phyloP scores from a whole-genome alignment of 1,140 invertebrate species.

The Choristoneura fumiferana region DNA sequence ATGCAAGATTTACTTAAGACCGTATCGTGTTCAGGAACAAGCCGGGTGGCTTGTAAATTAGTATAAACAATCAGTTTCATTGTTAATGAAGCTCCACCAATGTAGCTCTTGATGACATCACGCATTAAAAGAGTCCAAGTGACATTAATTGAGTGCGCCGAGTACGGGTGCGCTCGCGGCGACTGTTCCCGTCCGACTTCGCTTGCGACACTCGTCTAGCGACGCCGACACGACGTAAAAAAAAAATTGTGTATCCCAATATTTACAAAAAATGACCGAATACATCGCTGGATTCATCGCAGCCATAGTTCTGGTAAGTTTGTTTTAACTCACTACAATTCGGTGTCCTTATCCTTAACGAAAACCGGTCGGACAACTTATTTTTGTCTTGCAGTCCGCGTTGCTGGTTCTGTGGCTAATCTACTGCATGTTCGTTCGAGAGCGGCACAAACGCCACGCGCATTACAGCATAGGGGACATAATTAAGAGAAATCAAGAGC shows the following conservation, averaged over 20 bases:
- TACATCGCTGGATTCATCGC: conserved; percentile 59
- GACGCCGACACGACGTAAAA: no score
- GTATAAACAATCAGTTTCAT: conserved; percentile 18
- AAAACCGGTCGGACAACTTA: conserved; percentile 11
- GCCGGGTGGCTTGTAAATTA: background rate
- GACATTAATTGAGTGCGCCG: conserved; percentile 67
- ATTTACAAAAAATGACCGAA: conserved; percentile 45
- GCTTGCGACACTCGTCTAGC: conserved; percentile 52
- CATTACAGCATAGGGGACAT: conserved; percentile 61
- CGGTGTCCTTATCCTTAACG: background rate
- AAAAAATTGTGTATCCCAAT: conserved; percentile 25
- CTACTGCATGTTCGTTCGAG: conserved; percentile 68
- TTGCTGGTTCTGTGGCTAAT: conserved; percentile 55
- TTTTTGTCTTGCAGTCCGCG: conserved; percentile 47
- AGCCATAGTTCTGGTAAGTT: conserved; percentile 62
- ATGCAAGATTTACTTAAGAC: no score
- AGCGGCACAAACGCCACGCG: conserved; percentile 56
- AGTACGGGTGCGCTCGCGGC: conserved; percentile 41
- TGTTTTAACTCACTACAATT: conserved; percentile 11
- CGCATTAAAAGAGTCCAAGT: conserved; percentile 59
- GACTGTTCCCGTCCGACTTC: conserved; percentile 54
- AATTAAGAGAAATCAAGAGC: conserved; percentile 45
- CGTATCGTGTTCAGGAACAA: background rate
- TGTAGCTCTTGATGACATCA: conserved; percentile 64
- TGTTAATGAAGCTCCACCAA: conserved; percentile 50